Percentiles rank a stretch among this genome's conserved stretches.
These are phyloP conservation scores for Julus scandinavius DNA, from an alignment of 2,888 invertebrate genomes.

Conservation along the genomic window DNA sequence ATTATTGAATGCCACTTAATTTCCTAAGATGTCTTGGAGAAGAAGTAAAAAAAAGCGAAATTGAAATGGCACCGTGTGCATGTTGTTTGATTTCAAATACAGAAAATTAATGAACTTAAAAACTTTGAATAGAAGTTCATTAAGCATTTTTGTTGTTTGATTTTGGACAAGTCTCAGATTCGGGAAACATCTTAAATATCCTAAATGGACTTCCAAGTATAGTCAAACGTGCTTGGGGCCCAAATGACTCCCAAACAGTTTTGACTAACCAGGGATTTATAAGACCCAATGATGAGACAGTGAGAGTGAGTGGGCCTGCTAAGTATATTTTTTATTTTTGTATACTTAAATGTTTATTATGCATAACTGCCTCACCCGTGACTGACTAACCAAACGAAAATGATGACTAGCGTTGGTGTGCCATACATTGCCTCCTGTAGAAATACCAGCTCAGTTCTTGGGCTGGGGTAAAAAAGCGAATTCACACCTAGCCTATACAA, in stretches of 20 bases:
- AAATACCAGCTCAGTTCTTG: neutral
- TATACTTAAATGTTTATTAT: conserved; percentile 43
- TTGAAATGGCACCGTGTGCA: conserved; percentile 43
- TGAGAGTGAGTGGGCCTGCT: conserved; percentile 10
- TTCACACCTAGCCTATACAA: neutral
- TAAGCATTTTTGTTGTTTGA: conserved; percentile 15
- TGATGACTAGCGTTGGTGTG: conserved; percentile 28
- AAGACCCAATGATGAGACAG: neutral
- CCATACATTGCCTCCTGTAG: conserved; percentile 23
- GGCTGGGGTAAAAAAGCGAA: neutral
- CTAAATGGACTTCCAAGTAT: neutral
- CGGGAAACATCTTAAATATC: neutral
- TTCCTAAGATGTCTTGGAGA: neutral
- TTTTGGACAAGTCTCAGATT: neutral
- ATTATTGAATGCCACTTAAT: conserved; percentile 15
- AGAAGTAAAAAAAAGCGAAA: neutral
- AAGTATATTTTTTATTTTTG: conserved; percentile 44
- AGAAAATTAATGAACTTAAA: neutral
- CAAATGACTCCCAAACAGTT: neutral
- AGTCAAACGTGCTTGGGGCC: neutral
- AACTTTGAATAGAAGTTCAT: conserved; percentile 27
- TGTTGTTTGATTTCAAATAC: conserved; percentile 17
- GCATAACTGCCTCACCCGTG: conserved; percentile 51
- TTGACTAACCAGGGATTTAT: neutral
- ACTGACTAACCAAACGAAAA: conserved; percentile 45